Evolutionary conservation across 1,140 invertebrate genomes (phyloP), one percentile per base, ranked within the genome.

Genomic region (Formica selysi): DNA sequence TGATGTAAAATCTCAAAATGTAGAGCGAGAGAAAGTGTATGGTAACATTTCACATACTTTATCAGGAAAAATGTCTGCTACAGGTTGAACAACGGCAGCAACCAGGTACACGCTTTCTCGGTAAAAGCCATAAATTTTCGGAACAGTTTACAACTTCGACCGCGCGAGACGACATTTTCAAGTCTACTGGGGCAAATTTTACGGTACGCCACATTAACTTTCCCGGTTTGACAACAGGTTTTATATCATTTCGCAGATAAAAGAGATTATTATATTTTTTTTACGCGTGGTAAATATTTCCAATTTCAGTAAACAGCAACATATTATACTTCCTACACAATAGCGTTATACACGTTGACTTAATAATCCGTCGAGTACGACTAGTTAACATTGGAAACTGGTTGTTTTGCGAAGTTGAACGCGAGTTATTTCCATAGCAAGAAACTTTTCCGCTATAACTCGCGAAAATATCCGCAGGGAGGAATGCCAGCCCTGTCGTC

Each of bases 121-220:
- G 51, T 6, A n/a, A 81, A 71, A 73, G 54, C 19, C 36, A 81
- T 73, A 81, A 81, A 81, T 81, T 81, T 73, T 73, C 32, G 32
- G n/a, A 54, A 81, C 67, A 61, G 48, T 71, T 57, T 81, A 81
- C 51, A 71, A 59, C 38, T 81, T 81, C 22, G 19, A 73, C 10
- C 16, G 36, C 10, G 22, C 3, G 16, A 80, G 36, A 41, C 51
- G n/a, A 32, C 51, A 44, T 7, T 32, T 38, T 61, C 51, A 59
- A 59, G 22, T 59, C 59, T 81, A n/a, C n/a, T 11, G 8, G 26
- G 5, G 10, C 36, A 4, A 80, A 80, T 22, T 71, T 70, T 26
- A 71, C 65, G 10, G 13, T 73, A 22, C 38, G 48, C 38, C 38
- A 19, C 7, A 48, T 59, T 61, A n/a, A 59, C 38, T 13, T n/a